Evolutionary conservation across 2,113 vertebrate genomes (phyloP).

Genomic region (Cololabis saira): DNA sequence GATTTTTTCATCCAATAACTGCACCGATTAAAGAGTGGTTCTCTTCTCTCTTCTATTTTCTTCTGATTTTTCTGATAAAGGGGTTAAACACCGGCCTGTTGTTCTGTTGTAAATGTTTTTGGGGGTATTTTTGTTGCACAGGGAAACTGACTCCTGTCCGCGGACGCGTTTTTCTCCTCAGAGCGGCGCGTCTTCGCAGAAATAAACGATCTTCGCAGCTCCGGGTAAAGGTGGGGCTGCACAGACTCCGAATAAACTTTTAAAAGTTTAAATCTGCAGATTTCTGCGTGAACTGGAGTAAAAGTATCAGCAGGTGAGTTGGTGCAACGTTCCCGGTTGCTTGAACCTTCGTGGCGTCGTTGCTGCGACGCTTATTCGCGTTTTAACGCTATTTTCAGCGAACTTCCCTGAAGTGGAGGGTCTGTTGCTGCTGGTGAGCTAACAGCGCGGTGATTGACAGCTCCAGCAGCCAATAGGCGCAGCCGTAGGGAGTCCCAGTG

Average conservation of each 20-base stretch:
- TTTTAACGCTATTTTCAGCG: neutral
- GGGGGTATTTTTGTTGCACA: neutral
- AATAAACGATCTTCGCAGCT: constrained; percentile 27
- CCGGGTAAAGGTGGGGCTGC: constrained; percentile 58
- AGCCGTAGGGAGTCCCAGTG: accelerated
- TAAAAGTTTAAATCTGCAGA: constrained; percentile 42
- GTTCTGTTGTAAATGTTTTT: too few species aligned
- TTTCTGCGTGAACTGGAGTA: neutral
- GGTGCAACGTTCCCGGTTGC: accelerated
- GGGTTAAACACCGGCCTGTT: too few species aligned
- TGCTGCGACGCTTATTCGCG: accelerated
- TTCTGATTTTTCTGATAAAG: too few species aligned
- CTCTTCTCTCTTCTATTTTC: too few species aligned
- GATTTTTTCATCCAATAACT: neutral
- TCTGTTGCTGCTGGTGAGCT: neutral
- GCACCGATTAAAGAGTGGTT: too few species aligned
- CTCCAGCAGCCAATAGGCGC: constrained; percentile 27
- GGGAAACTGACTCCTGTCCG: neutral
- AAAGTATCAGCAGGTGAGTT: constrained; percentile 48
- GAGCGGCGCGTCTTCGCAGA: neutral
- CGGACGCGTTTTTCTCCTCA: accelerated
- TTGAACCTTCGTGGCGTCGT: accelerated
- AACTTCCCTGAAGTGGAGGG: constrained; percentile 1
- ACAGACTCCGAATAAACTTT: constrained; percentile 36
- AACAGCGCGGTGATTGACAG: constrained; percentile 10